Percentiles rank a stretch among this genome's conserved stretches.
phyloP scores from a whole-genome alignment of 2,888 invertebrate genomes.

The Volucella inanis region DNA sequence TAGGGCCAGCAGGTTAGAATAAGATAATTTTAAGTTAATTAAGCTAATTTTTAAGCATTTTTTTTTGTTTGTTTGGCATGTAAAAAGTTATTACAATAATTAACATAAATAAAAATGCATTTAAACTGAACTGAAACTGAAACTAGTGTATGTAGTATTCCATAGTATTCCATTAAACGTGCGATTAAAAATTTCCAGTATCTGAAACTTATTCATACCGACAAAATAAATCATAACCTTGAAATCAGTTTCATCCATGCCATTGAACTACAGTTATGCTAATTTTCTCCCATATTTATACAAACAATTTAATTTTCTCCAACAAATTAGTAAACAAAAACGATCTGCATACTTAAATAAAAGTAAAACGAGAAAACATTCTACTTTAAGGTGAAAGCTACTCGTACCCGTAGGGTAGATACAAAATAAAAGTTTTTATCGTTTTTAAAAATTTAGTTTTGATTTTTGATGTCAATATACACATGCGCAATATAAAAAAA shows the following conservation, averaged over 20 bases:
- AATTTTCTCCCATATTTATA: conserved; percentile 24
- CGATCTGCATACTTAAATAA: not conserved
- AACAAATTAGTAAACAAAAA: not conserved
- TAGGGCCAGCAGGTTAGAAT: too few species aligned
- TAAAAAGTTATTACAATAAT: too few species aligned
- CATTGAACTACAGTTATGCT: conserved; percentile 33
- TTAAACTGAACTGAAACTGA: too few species aligned
- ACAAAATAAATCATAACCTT: conserved; percentile 31
- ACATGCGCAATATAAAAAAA: too few species aligned
- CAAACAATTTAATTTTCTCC: not conserved
- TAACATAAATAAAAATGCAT: too few species aligned
- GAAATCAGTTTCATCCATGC: conserved; percentile 28
- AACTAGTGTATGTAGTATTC: too few species aligned
- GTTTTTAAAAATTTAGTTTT: not conserved
- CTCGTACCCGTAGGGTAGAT: not conserved
- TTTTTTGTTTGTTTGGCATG: too few species aligned
- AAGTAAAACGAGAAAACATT: not conserved
- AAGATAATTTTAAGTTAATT: too few species aligned
- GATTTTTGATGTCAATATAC: not conserved
- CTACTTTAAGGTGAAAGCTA: conserved; percentile 26
- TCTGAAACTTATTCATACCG: conserved; percentile 6
- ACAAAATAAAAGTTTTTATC: conserved; percentile 2
- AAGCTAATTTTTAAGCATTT: too few species aligned
- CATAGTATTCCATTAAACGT: not conserved
- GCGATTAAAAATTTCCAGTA: not conserved